These are phyloP conservation scores for Craterocephalus amniculus DNA, from an alignment of 2,797 vertebrate genomes.

Conservation along the genomic window DNA sequence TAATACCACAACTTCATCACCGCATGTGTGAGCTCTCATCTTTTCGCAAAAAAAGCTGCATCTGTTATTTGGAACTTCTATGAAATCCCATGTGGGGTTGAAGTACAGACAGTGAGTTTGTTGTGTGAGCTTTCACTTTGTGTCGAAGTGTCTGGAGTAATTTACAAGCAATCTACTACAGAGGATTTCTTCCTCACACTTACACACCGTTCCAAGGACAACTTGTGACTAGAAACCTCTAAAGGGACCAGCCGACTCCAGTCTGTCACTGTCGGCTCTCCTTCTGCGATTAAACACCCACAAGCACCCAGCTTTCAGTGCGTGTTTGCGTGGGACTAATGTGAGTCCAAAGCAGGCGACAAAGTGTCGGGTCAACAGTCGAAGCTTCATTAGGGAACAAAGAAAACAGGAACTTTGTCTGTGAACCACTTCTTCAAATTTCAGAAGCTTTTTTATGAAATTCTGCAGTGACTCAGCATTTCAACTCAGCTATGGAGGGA, in stretches of 20 bases:
- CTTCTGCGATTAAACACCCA: conserved; percentile 32
- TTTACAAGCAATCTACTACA: conserved; percentile 27
- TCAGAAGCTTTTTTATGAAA: conserved; percentile 12
- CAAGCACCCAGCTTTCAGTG: conserved; percentile 10
- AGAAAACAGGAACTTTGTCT: conserved; percentile 37
- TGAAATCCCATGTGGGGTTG: conserved; percentile 32
- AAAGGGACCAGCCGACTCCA: conserved; percentile 21
- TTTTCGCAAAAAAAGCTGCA: conserved; percentile 29
- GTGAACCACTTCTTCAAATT: conserved; percentile 42
- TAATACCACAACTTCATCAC: conserved; percentile 2
- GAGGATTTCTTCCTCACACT: conserved; percentile 13
- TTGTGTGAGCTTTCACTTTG: conserved; percentile 9
- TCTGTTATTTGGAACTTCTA: conserved; percentile 37
- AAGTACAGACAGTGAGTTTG: conserved; percentile 16
- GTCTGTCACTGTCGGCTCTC: conserved; percentile 39
- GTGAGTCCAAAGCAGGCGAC: conserved; percentile 13
- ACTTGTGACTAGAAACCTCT: conserved; percentile 22
- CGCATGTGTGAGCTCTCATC: not conserved
- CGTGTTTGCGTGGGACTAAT: not conserved
- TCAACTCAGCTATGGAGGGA: not conserved
- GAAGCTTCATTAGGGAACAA: conserved; percentile 9
- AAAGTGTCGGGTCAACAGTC: conserved; percentile 1
- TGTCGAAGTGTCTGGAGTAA: conserved; percentile 24
- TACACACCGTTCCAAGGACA: conserved; percentile 14
- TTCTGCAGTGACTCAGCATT: not conserved